A percentile compares a stretch with the other conserved stretches of the same genome.
phyloP scores from a whole-genome alignment of 2,888 invertebrate species.

The Nesidiocoris tenuis region DNA sequence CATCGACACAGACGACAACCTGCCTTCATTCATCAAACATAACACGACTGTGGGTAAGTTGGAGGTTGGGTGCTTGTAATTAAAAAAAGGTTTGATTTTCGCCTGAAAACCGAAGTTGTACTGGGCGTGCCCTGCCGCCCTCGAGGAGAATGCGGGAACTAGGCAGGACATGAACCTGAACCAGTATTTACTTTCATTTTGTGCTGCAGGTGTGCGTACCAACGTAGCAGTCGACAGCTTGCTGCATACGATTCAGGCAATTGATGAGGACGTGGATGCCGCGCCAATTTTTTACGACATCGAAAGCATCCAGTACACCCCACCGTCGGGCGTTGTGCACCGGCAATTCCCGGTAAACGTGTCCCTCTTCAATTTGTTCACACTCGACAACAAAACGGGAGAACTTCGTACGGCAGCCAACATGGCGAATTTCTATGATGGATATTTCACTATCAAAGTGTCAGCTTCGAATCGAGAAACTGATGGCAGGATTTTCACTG shows the following conservation, averaged over 20 bases:
- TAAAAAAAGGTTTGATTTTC: no score
- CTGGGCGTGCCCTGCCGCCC: no score
- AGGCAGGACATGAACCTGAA: no score
- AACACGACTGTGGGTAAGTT: conserved; percentile 63
- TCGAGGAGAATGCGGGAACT: no score
- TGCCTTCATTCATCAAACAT: conserved; percentile 66
- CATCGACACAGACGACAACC: conserved; percentile 72
- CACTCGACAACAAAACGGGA: conserved; percentile 67
- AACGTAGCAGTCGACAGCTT: conserved; percentile 73
- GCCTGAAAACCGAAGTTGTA: no score
- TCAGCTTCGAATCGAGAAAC: conserved; percentile 52
- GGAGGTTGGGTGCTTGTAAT: no score
- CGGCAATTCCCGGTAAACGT: conserved; percentile 31
- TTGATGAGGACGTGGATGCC: conserved; percentile 68
- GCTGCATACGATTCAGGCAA: conserved; percentile 66
- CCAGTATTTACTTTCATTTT: no score
- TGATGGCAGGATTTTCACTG: conserved; percentile 53
- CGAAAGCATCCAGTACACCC: conserved; percentile 54
- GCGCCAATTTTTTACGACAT: conserved; percentile 65
- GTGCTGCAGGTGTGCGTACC: conserved; percentile 62
- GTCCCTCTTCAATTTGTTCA: conserved; percentile 56
- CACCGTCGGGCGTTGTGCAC: conserved; percentile 25
- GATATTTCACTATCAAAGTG: conserved; percentile 60
- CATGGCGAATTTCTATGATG: conserved; percentile 66
- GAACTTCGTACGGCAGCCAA: conserved; percentile 69